phyloP scores from a whole-genome alignment of 2,113 vertebrate genomes.

The Lepus americanus region DNA sequence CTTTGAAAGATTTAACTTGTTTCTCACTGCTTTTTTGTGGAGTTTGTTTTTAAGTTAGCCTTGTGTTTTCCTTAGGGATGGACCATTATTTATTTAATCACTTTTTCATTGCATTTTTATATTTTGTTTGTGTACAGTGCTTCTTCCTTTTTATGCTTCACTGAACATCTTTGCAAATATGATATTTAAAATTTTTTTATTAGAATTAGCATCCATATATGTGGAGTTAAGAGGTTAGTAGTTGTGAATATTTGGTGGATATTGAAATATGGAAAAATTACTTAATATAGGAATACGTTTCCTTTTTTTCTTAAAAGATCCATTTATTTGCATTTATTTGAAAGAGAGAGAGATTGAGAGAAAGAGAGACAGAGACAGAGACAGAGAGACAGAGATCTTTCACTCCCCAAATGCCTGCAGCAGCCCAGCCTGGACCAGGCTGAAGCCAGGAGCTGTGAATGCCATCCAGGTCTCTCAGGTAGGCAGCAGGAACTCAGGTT shows the following conservation, averaged over 20 bases:
- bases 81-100: background rate
- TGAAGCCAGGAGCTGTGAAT: too few relatives aligned
- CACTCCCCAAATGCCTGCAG: too few relatives aligned
- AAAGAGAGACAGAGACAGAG: too few relatives aligned
- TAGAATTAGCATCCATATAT: background rate
- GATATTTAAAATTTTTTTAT: conserved; percentile 18
- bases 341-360: too few relatives aligned
- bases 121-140: background rate
- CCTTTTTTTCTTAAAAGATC: background rate
- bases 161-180: background rate
- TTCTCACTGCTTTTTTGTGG: conserved; percentile 10
- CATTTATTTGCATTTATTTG: too few relatives aligned
- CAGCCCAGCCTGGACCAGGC: too few relatives aligned
- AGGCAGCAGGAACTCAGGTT: too few relatives aligned
- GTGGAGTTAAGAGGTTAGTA: conserved; percentile 10
- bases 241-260: background rate
- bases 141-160: background rate
- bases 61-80: background rate
- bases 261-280: conserved; percentile 22
- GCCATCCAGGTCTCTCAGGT: too few relatives aligned
- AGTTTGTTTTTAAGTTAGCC: conserved; percentile 17
- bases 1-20: conserved; percentile 34
- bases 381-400: too few relatives aligned
- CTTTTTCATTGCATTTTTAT: background rate
- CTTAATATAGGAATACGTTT: conserved; percentile 15